Conservation (phyloP, 1,140 invertebrate species). For the Meloidogyne chitwoodi region DNA sequence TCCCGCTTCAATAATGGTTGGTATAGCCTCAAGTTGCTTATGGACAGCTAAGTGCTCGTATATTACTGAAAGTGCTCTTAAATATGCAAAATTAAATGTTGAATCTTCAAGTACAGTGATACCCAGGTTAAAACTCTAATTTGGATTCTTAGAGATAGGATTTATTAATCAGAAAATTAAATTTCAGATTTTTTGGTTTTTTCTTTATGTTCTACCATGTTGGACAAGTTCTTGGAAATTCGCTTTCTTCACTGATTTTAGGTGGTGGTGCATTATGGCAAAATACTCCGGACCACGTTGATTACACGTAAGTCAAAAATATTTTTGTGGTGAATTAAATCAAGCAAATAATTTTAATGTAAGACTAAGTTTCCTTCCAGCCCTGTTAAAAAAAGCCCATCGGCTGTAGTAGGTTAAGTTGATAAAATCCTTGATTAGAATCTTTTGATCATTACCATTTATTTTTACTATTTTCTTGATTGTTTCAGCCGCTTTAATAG, state of each 20-base stretch:
- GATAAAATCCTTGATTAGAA: no score
- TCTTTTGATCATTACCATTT: no score
- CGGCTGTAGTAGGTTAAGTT: no score
- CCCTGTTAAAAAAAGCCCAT: no score
- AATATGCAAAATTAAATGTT: slow-evolving; percentile 64
- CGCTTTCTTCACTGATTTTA: slow-evolving; percentile 84
- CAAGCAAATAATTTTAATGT: no score
- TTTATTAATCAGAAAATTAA: not conserved
- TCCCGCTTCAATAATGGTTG: slow-evolving; percentile 77
- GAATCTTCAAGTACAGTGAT: slow-evolving; percentile 80
- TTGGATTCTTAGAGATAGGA: not conserved
- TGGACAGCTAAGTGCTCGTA: slow-evolving; percentile 95
- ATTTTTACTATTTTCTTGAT: no score
- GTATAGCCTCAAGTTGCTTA: slow-evolving; percentile 85
- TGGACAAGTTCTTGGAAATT: slow-evolving; percentile 87
- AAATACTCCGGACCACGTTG: slow-evolving; percentile 29
- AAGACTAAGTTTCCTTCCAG: no score
- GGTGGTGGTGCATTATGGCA: slow-evolving; percentile 59
- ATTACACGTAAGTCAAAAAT: slow-evolving; percentile 34
- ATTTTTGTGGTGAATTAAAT: not conserved
- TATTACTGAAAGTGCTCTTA: slow-evolving; percentile 81
- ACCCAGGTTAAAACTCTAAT: not conserved
- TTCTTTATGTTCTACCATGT: slow-evolving; percentile 96
- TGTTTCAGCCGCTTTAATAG: not conserved
- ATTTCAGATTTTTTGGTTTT: slow-evolving; percentile 78